Evolutionary conservation across 2,113 vertebrate species (phyloP).

Genomic region (Columba janthina): DNA sequence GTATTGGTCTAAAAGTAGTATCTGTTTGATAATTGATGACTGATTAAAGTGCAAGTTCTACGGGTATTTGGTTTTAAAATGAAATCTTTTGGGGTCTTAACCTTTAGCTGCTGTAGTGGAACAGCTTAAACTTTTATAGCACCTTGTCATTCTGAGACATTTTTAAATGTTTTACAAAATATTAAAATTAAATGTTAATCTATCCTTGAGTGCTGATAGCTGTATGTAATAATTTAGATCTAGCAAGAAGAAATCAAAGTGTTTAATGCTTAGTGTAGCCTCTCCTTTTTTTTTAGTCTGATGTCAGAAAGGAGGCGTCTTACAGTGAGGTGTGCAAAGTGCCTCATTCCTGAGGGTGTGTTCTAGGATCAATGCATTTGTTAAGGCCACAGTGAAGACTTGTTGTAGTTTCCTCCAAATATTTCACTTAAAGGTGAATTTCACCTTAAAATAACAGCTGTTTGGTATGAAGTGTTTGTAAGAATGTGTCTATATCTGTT

Average conservation of each 20-base stretch:
- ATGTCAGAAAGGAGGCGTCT: background rate
- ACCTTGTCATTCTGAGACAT: slow-evolving; percentile 1
- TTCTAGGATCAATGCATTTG: background rate
- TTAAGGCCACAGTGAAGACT: background rate
- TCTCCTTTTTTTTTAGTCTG: background rate
- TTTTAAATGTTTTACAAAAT: slow-evolving; percentile 26
- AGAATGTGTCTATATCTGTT: background rate
- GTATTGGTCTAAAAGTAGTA: background rate
- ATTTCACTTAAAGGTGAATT: background rate
- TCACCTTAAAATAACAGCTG: background rate
- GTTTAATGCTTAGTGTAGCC: background rate
- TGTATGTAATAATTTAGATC: background rate
- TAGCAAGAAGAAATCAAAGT: background rate
- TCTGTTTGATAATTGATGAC: background rate
- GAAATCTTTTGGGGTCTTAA: background rate
- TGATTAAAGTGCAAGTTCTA: background rate
- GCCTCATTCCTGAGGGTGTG: background rate
- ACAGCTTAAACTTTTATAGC: background rate
- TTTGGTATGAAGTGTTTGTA: background rate
- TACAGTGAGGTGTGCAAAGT: background rate
- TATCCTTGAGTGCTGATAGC: background rate
- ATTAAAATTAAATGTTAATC: slow-evolving; percentile 26
- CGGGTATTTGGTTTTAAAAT: background rate
- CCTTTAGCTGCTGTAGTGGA: background rate
- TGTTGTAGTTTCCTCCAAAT: background rate